Conservation (phyloP, 2,797 vertebrate genomes). For the Phalloptychus januarius region DNA sequence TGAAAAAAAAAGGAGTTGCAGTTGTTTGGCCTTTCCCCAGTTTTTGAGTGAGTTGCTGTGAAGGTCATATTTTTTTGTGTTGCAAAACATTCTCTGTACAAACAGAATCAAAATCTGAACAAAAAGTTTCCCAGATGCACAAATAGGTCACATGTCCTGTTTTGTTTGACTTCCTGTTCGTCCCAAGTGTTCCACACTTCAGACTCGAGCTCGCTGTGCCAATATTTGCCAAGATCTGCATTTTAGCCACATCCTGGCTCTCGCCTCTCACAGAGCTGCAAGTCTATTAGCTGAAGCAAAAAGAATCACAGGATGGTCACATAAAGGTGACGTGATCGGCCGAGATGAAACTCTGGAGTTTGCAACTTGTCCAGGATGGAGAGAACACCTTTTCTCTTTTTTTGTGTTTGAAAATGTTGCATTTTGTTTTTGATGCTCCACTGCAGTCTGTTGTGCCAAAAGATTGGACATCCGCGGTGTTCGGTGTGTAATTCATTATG, state of each 20-base stretch:
- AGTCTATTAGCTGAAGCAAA: conserved; percentile 65
- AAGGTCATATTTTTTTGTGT: conserved; percentile 58
- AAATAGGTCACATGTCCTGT: conserved; percentile 62
- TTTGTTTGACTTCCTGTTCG: conserved; percentile 41
- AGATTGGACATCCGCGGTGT: conserved; percentile 25
- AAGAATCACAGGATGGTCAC: conserved; percentile 73
- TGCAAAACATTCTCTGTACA: conserved; percentile 80
- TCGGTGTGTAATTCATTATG: conserved; percentile 38
- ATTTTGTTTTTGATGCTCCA: conserved; percentile 46
- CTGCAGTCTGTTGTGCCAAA: conserved; percentile 26
- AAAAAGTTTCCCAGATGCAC: conserved; percentile 70
- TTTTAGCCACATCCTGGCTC: conserved; percentile 33
- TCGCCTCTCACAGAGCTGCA: conserved; percentile 29
- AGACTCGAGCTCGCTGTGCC: conserved; percentile 32
- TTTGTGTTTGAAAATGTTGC: conserved; percentile 53
- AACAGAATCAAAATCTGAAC: conserved; percentile 72
- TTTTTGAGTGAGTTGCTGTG: conserved; percentile 53
- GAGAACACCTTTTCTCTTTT: conserved; percentile 37
- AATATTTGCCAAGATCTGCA: conserved; percentile 37
- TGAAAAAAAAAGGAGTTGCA: conserved; percentile 43
- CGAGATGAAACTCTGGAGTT: conserved; percentile 70
- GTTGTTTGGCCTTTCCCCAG: conserved; percentile 50
- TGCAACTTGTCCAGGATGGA: conserved; percentile 54
- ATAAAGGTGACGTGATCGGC: conserved; percentile 68
- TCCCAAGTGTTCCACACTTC: conserved; percentile 20